phyloP scores from a whole-genome alignment of 2,888 invertebrate genomes.

The Bombylius discolor region DNA sequence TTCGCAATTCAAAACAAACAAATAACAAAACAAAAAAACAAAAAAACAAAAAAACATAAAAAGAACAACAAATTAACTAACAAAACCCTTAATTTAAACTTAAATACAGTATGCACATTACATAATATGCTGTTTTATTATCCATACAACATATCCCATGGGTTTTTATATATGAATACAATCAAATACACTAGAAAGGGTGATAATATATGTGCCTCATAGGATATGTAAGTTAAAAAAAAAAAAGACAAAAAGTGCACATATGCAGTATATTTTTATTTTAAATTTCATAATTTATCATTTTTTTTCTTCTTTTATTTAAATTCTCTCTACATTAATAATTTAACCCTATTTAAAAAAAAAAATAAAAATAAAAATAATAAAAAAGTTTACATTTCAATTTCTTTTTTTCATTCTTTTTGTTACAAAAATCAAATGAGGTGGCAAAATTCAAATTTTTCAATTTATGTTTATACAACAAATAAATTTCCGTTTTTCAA shows the following conservation, averaged over 20 bases:
- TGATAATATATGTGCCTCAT: too few species aligned
- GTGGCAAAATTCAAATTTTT: constrained; percentile 18
- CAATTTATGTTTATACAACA: constrained; percentile 3
- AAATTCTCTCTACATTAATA: not conserved
- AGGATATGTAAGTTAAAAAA: too few species aligned
- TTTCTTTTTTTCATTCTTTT: too few species aligned
- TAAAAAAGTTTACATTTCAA: too few species aligned
- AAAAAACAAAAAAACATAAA: too few species aligned
- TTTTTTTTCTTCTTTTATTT: not conserved
- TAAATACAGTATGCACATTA: not conserved
- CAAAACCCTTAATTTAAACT: not conserved
- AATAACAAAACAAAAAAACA: too few species aligned
- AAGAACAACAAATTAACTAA: not conserved
- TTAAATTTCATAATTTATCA: not conserved
- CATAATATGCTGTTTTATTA: too few species aligned
- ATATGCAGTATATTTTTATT: not conserved
- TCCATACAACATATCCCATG: not conserved
- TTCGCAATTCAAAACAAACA: too few species aligned
- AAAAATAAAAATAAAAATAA: too few species aligned
- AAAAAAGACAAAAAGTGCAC: too few species aligned
- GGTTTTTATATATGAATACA: not conserved
- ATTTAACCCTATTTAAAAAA: too few species aligned
- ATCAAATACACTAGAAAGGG: too few species aligned
- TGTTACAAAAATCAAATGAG: constrained; percentile 16
- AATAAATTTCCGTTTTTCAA: constrained; percentile 2